Conservation (phyloP, 2,797 vertebrate species). For the Scomberomorus guttatus region DNA sequence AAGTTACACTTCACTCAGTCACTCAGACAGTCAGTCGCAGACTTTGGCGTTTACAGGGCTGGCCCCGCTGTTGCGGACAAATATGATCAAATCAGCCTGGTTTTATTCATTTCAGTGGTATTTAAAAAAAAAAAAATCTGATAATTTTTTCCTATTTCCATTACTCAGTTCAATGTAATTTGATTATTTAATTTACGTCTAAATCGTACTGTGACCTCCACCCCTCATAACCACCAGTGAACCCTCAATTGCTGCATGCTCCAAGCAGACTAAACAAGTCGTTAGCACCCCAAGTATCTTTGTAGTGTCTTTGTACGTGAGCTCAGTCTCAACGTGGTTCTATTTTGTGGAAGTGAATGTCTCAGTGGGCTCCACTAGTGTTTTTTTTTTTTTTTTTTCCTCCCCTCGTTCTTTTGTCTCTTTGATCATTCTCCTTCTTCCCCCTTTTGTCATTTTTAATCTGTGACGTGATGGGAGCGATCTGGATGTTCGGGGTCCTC, state of each 20-base stretch:
- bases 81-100: background rate
- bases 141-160: background rate
- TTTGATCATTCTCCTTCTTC: conserved; percentile 60
- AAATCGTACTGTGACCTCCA: conserved; percentile 50
- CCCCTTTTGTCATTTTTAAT: conserved; percentile 51
- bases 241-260: conserved; percentile 85
- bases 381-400: conserved; percentile 24
- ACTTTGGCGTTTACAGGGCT: too few relatives aligned
- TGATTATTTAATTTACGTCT: background rate
- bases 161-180: conserved; percentile 39
- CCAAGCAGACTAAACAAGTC: conserved; percentile 85
- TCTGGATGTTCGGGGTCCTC: conserved; percentile 74
- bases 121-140: background rate
- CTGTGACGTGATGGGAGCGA: conserved; percentile 66
- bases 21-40: too few relatives aligned
- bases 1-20: too few relatives aligned
- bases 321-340: conserved; percentile 73
- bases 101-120: conserved; percentile 42
- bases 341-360: conserved; percentile 80
- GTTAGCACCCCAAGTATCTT: conserved; percentile 82
- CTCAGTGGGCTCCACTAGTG: conserved; percentile 75
- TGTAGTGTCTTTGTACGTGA: conserved; percentile 80
- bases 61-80: background rate
- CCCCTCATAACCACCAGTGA: conserved; percentile 60
- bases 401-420: conserved; percentile 44